These are phyloP conservation scores for Pammene aurita DNA, from an alignment of 2,888 invertebrate genomes.

Conservation along the genomic window DNA sequence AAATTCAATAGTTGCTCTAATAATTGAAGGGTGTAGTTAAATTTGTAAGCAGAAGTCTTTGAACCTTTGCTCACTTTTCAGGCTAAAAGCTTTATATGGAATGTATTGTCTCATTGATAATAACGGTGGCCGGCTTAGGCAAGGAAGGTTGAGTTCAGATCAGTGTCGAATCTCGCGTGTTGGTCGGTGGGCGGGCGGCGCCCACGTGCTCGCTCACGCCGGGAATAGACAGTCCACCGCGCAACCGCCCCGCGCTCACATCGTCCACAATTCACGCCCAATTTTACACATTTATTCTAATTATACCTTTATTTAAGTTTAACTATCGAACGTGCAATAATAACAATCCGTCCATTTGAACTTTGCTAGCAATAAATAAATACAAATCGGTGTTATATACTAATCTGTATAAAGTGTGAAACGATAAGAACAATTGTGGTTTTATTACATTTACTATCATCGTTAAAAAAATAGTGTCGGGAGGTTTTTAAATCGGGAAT, in stretches of 20 bases:
- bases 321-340: background rate
- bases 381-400: background rate
- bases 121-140: conserved; percentile 22
- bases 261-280: conserved; percentile 46
- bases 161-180: conserved; percentile 73
- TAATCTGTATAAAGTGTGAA: background rate
- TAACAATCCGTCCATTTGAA: conserved; percentile 12
- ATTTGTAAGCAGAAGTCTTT: too few species aligned
- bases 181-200: conserved; percentile 71
- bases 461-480: conserved; percentile 1
- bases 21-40: too few species aligned
- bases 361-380: conserved; percentile 4
- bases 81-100: background rate
- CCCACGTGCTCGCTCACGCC: conserved; percentile 77
- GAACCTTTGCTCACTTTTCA: too few species aligned
- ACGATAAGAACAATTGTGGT: conserved; percentile 4
- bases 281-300: conserved; percentile 12
- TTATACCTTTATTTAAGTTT: conserved; percentile 3
- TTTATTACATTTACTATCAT: conserved; percentile 8
- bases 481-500: conserved; percentile 51
- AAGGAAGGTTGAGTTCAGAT: conserved; percentile 31
- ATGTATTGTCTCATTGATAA: conserved; percentile 10
- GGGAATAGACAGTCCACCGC: conserved; percentile 79
- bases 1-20: too few species aligned
- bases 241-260: conserved; percentile 63